These are phyloP conservation scores for Podarcis lilfordi DNA, from an alignment of 2,797 vertebrate species.

Conservation along the genomic window DNA sequence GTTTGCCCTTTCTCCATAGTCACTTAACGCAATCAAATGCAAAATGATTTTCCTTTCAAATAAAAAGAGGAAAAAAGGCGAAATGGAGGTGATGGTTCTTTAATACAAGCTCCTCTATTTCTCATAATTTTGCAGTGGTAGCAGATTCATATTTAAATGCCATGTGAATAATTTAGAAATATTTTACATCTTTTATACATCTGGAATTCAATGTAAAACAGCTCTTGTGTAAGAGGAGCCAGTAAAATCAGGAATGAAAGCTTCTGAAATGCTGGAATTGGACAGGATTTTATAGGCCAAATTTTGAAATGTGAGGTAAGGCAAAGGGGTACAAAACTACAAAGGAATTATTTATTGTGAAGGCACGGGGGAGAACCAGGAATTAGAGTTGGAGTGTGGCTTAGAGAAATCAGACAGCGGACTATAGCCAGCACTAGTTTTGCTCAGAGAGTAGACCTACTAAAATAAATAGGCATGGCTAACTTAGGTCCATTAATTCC, in stretches of 20 bases:
- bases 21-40: neutral
- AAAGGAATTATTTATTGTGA: neutral
- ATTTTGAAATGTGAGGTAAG: neutral
- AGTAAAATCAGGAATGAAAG: constrained; percentile 1
- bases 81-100: neutral
- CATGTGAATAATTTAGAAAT: constrained; percentile 59
- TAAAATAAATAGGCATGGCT: too few relatives aligned
- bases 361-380: neutral
- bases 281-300: constrained; percentile 20
- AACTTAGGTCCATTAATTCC: too few relatives aligned
- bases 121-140: neutral
- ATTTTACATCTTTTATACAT: constrained; percentile 64
- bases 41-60: constrained; percentile 13
- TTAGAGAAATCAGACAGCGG: neutral
- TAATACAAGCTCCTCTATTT: constrained; percentile 21
- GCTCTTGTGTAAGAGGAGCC: constrained; percentile 20
- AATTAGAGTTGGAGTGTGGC: neutral
- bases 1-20: neutral
- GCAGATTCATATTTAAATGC: constrained; percentile 38
- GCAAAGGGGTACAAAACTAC: neutral
- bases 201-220: constrained; percentile 47
- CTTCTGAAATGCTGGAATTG: neutral
- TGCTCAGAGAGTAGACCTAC: too few relatives aligned
- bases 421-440: too few relatives aligned
- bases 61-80: constrained; percentile 16